Base-by-base conservation (phyloP, 2,888 invertebrate species). In the Smittia sp. region DNA sequence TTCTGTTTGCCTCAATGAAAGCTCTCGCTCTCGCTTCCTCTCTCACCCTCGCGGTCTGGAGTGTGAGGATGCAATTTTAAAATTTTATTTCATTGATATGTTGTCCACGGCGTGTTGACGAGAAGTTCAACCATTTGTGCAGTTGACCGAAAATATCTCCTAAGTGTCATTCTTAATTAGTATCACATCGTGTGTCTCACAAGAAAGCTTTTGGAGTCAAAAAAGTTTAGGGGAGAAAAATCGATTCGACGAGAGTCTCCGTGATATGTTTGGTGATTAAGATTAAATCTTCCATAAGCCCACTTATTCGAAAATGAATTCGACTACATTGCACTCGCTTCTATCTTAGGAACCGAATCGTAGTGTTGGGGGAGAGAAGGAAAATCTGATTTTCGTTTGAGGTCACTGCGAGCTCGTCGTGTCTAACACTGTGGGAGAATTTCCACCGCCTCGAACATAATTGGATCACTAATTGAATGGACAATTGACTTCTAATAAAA, bases 71-170 rank as follows among this genome's bases (percentile, higher is more conserved):
- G 22, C 67, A 69, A 52, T 7, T 46, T 63, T 25, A 27, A 27
- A 54, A 7, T 58, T 69, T 69, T 52, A 69, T 24, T 46, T 54
- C 67, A 41, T 67, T 69, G 69, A 69, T 69, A 69, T 69, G 69
- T 69, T 20, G 63, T 32, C 24, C 2, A 7, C 18, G 4, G 52
- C 18, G 52, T n/a, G 18, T 46, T 46, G 52, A 15, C 11, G 46
- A 13, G 2, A 46, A 46, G n/a, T 46, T 46, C 46, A 15, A 15
- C 46, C 9, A 46, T 46, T 46, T 13, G 46, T 46, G 46, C 46
- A 46, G 6, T 46, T 6, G 32, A 32, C 9, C 3, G 32, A 9
- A 46, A 46, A 46, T 13, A 46, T 58, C 13, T 20, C 52, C 22
- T 58, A 20, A 58, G 18, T 58, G 20, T 20, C 58, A 22, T 7